Evolutionary conservation across 2,888 invertebrate genomes (phyloP).

Genomic region (Lasioglossum figueresi): DNA sequence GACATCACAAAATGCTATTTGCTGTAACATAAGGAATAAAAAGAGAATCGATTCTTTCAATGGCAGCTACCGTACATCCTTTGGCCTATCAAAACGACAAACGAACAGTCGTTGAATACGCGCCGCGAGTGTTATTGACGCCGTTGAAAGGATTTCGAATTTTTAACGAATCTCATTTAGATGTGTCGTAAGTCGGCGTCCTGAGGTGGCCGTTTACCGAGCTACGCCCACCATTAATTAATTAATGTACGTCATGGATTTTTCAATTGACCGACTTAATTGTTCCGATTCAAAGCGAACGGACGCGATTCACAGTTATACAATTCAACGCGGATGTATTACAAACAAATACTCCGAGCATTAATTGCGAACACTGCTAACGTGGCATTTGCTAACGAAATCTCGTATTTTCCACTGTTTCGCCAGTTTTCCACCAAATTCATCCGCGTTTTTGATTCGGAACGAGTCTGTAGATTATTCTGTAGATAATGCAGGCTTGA

Average conservation of each 20-base stretch:
- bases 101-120: constrained; percentile 19
- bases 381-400: neutral
- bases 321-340: constrained; percentile 20
- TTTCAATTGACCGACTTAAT: constrained; percentile 45
- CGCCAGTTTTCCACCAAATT: neutral
- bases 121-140: constrained; percentile 37
- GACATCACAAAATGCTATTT: constrained; percentile 35
- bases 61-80: constrained; percentile 12
- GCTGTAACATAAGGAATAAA: constrained; percentile 8
- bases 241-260: neutral
- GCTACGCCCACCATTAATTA: neutral
- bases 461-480: too few relatives aligned
- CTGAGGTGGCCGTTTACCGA: neutral
- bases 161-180: constrained; percentile 34
- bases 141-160: constrained; percentile 23
- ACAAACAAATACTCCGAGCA: neutral
- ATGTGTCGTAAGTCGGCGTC: constrained; percentile 9
- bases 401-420: constrained; percentile 10
- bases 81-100: neutral
- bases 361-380: constrained; percentile 50
- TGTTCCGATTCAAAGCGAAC: constrained; percentile 23
- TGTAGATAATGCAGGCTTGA: neutral
- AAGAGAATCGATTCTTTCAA: constrained; percentile 37
- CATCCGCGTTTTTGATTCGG: neutral
- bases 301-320: constrained; percentile 4